Conservation (phyloP, 2,113 vertebrate species). For the Toxotes jaculatrix region DNA sequence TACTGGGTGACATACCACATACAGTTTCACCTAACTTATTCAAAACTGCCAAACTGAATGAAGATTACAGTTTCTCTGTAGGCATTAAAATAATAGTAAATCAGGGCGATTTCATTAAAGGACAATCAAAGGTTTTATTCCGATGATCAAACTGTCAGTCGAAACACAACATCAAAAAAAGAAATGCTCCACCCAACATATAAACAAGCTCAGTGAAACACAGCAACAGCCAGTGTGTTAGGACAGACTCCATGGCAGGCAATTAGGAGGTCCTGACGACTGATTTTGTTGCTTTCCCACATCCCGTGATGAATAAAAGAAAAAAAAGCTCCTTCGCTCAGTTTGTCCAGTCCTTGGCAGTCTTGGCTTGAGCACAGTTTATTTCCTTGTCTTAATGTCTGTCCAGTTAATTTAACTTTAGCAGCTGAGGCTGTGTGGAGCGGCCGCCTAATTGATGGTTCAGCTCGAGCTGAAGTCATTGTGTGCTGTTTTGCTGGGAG, state of each 20-base stretch:
- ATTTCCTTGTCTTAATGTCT: constrained; percentile 49
- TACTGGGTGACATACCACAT: too few species aligned
- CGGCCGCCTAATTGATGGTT: constrained; percentile 54
- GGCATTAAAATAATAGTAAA: too few species aligned
- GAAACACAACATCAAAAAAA: constrained; percentile 22
- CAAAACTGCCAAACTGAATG: too few species aligned
- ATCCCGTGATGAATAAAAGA: constrained; percentile 32
- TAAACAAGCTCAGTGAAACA: constrained; percentile 37
- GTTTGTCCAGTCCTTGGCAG: constrained; percentile 28
- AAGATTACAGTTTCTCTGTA: too few species aligned
- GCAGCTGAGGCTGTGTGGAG: constrained; percentile 38
- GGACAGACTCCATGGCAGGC: constrained; percentile 36
- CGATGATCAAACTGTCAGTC: constrained; percentile 6
- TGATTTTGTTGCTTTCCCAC: constrained; percentile 18
- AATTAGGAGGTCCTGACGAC: constrained; percentile 49
- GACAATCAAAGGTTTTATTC: constrained; percentile 18
- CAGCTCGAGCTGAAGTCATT: constrained; percentile 15
- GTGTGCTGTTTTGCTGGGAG: constrained; percentile 36
- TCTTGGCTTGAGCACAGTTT: constrained; percentile 29
- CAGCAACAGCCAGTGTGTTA: constrained; percentile 26
- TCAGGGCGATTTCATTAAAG: too few species aligned
- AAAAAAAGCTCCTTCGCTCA: constrained; percentile 14
- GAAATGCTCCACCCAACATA: constrained; percentile 28
- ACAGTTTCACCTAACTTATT: too few species aligned
- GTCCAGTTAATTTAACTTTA: constrained; percentile 54